A percentile compares a stretch with the other conserved stretches of the same genome.
phyloP scores from a whole-genome alignment of 2,797 vertebrate species.

The Dallia pectoralis region DNA sequence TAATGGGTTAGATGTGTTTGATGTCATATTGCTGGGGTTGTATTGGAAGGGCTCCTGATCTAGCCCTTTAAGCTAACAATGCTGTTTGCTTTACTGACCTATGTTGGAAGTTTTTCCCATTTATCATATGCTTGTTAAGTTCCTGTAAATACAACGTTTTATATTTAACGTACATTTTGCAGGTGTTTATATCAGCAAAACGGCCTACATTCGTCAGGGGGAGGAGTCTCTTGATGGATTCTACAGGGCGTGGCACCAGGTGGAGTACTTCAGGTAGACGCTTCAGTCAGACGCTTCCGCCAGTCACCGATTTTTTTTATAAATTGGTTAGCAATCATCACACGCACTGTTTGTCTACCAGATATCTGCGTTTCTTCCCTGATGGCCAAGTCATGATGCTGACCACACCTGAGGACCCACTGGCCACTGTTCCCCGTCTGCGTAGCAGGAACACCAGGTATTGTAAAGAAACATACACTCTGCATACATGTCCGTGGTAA shows the following conservation, averaged over 20 bases:
- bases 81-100: no score
- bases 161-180: conserved; percentile 5
- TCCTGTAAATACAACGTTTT: not conserved
- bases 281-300: not conserved
- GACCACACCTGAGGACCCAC: conserved; percentile 92
- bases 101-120: not conserved
- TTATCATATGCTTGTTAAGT: not conserved
- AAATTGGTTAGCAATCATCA: no score
- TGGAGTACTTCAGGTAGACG: conserved; percentile 95
- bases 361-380: conserved; percentile 96
- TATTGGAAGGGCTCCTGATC: no score
- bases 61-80: no score
- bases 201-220: conserved; percentile 95
- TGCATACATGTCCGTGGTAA: not conserved
- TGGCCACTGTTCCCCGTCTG: conserved; percentile 85
- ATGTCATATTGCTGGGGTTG: no score
- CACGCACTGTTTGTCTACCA: conserved; percentile 46
- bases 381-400: conserved; percentile 93
- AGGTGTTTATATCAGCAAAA: conserved; percentile 98
- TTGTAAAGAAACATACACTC: not conserved
- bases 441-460: conserved; percentile 87
- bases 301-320: no score
- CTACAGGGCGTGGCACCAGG: conserved; percentile 97
- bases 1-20: no score
- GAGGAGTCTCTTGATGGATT: conserved; percentile 97